A percentile compares a stretch with the other conserved stretches of the same genome.
phyloP scores from a whole-genome alignment of 2,888 invertebrate genomes.

The Baccha elongata region DNA sequence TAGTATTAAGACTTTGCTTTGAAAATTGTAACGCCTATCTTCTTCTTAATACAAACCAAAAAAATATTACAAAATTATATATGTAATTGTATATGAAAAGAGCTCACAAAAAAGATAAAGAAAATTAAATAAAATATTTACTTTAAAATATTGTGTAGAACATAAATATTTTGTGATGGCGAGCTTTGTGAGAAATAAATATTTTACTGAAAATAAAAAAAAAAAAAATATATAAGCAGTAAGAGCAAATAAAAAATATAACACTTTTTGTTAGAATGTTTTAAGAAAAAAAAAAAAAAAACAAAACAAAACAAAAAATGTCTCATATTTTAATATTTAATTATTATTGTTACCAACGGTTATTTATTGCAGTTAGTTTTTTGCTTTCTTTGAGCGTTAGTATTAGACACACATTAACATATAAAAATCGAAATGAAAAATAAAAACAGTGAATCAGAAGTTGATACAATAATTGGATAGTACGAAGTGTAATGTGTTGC shows the following conservation, averaged over 20 bases:
- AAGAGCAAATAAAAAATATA: conserved; percentile 5
- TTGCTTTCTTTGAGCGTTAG: conserved; percentile 43
- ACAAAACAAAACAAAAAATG: too few species aligned
- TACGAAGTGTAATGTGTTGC: conserved; percentile 21
- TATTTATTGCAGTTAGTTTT: conserved; percentile 51
- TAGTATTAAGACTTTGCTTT: conserved; percentile 58
- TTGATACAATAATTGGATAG: conserved; percentile 15
- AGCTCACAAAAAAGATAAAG: conserved; percentile 11
- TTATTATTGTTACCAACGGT: conserved; percentile 49
- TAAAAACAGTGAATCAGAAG: conserved; percentile 13
- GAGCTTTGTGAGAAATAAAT: conserved; percentile 34
- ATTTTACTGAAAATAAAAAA: neutral
- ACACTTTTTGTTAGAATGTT: conserved; percentile 40
- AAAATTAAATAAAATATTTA: conserved; percentile 8
- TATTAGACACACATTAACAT: conserved; percentile 22
- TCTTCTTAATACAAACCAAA: conserved; percentile 33
- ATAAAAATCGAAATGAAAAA: conserved; percentile 8
- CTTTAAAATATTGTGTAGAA: conserved; percentile 32
- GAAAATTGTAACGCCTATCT: conserved; percentile 50
- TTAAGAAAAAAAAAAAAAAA: conserved; percentile 10
- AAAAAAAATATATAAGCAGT: neutral
- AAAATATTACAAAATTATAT: neutral
- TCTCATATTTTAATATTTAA: conserved; percentile 36
- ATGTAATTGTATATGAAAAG: conserved; percentile 12
- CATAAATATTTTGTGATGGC: conserved; percentile 54